Evolutionary conservation across 2,888 invertebrate genomes (phyloP).

Genomic region (Drosophila sordidula): DNA sequence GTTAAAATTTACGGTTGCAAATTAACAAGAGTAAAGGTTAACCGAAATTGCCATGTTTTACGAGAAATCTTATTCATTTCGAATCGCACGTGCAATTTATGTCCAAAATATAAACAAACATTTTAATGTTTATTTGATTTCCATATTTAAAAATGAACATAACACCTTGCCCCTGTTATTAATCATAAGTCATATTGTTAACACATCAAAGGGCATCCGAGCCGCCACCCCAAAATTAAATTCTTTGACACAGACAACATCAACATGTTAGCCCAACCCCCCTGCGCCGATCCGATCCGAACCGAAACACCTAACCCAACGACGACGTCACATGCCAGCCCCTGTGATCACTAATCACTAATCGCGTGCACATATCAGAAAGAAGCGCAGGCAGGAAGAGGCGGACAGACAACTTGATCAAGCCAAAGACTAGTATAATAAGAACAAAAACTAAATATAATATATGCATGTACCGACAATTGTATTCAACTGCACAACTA

Average conservation of each 20-base stretch:
- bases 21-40: no score
- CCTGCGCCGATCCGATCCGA: slow-evolving; percentile 4
- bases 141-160: slow-evolving; percentile 10
- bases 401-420: slow-evolving; percentile 57
- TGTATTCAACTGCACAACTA: slow-evolving; percentile 19
- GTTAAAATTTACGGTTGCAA: background rate
- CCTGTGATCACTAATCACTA: slow-evolving; percentile 40
- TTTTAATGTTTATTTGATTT: slow-evolving; percentile 31
- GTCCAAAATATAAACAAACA: slow-evolving; percentile 44
- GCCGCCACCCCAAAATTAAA: background rate
- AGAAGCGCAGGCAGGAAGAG: slow-evolving; percentile 20
- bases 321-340: slow-evolving; percentile 52
- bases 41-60: background rate
- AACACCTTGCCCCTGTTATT: slow-evolving; percentile 17
- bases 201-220: slow-evolving; percentile 53
- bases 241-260: slow-evolving; percentile 15
- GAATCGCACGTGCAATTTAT: slow-evolving; percentile 16
- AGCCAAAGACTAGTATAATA: slow-evolving; percentile 25
- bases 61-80: background rate
- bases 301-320: slow-evolving; percentile 10
- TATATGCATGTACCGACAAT: slow-evolving; percentile 3
- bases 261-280: slow-evolving; percentile 13
- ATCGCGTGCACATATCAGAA: slow-evolving; percentile 53
- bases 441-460: background rate
- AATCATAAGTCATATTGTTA: slow-evolving; percentile 50